Evolutionary conservation across 2,113 vertebrate species (phyloP), one percentile per base, ranked within the genome.

Genomic region (Hippocampus guttulatus): DNA sequence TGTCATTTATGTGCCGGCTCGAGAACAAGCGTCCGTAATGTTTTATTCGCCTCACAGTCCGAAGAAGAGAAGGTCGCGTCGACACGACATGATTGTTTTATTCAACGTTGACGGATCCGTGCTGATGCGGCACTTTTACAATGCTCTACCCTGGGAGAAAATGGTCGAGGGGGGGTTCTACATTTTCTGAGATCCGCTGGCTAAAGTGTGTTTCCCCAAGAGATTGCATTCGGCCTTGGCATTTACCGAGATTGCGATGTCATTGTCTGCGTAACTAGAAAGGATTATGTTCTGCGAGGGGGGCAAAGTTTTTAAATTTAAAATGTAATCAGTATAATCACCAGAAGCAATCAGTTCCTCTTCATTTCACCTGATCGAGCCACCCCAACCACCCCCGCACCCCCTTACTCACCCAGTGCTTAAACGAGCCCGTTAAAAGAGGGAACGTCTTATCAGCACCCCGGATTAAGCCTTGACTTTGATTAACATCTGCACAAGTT

Each of bases 251-350:
- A 71, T 65, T 69, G 73, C 75, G 62, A 47, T 78, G 81, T 78
- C 80, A 84, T 84, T 85, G 82, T 83, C 76, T 85, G 75, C 27
- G 23, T 73, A 74, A 57, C 55, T 70, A 73, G 76, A 84, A 71
- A 55, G 64, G 70, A 82, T 75, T 73, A 74, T 82, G 81, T 71
- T 74, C 70, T 64, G 58, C 68, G 69, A 65, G 79, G 71, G 62
- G 62, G 20, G 41, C 63, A 65, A 77, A 87, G 75, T 87, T 90
- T 91, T 91, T 89, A 91, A 76, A 92, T 90, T 89, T 92, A 88
- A 92, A 92, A 92, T 91, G 91, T 78, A 92, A 92, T 92, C 91
- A 92, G 89, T 83, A 86, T 82, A 84, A 90, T 90, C 86, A 88
- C 86, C 85, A 83, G 76, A 81, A 84, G 90, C 88, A 92, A 92